Percentiles rank a stretch among this genome's conserved stretches.
Conservation (phyloP, 2,797 vertebrate species). For the Poeciliopsis presidionis region DNA sequence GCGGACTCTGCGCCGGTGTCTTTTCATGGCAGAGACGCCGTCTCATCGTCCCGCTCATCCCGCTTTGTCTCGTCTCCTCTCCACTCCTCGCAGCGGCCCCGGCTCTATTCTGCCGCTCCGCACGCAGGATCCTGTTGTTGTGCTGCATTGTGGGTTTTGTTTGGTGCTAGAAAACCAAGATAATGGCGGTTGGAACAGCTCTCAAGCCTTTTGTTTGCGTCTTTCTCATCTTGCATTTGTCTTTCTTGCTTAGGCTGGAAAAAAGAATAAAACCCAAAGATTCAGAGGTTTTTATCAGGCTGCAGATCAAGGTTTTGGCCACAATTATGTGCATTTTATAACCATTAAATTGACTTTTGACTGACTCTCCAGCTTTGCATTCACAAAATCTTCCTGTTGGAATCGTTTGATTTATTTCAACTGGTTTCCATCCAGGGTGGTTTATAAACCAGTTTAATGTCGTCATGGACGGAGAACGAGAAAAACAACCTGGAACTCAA, state of each 20-base stretch:
- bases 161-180: constrained; percentile 65
- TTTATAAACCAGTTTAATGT: not conserved
- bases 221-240: constrained; percentile 31
- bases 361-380: not conserved
- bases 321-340: not conserved
- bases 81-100: constrained; percentile 69
- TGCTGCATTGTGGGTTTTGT: constrained; percentile 68
- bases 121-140: constrained; percentile 68
- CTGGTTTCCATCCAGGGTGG: not conserved
- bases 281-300: constrained; percentile 19
- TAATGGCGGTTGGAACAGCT: constrained; percentile 63
- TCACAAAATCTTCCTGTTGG: not conserved
- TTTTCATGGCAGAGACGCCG: constrained; percentile 64
- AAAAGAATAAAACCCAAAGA: constrained; percentile 25
- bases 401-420: not conserved
- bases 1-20: constrained; percentile 65
- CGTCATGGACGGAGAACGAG: not conserved
- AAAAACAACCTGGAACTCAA: not conserved
- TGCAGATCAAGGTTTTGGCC: constrained; percentile 41
- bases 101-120: constrained; percentile 64
- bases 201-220: constrained; percentile 55
- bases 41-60: constrained; percentile 64
- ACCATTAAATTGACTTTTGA: not conserved
- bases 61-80: constrained; percentile 67
- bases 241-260: constrained; percentile 20